Conservation (phyloP, 2,888 invertebrate genomes). For the Andrena hattorfiana region DNA sequence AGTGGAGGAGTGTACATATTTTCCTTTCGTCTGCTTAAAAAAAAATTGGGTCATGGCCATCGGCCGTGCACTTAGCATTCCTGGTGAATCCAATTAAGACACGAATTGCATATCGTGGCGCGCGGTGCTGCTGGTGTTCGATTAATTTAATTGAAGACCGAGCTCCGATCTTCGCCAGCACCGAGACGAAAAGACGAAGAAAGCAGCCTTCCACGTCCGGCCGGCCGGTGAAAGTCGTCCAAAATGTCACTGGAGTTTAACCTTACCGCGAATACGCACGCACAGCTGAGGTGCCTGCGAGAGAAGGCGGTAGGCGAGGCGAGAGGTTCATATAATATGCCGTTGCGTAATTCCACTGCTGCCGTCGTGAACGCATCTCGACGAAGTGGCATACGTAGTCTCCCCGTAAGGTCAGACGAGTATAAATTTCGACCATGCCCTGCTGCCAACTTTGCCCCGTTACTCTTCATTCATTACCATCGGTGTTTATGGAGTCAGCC, state of each 20-base stretch:
- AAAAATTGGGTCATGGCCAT: constrained; percentile 55
- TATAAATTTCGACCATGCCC: background rate
- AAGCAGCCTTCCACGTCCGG: constrained; percentile 74
- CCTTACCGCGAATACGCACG: constrained; percentile 78
- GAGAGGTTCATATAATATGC: constrained; percentile 47
- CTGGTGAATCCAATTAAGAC: background rate
- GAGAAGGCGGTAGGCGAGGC: constrained; percentile 33
- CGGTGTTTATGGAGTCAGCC: no score
- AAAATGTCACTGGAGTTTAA: constrained; percentile 84
- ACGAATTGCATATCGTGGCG: background rate
- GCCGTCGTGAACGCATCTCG: constrained; percentile 42
- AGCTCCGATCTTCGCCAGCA: constrained; percentile 61
- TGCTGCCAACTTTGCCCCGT: background rate
- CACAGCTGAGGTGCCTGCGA: constrained; percentile 45
- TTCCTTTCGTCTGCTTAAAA: background rate
- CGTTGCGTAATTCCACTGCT: constrained; percentile 63
- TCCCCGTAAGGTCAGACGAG: constrained; percentile 40
- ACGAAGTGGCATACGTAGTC: constrained; percentile 26
- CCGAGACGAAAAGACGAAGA: constrained; percentile 80
- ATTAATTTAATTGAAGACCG: constrained; percentile 50
- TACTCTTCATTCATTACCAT: background rate
- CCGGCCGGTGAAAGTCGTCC: constrained; percentile 82
- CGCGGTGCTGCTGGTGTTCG: background rate
- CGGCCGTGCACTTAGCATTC: constrained; percentile 25
- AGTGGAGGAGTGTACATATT: background rate